phyloP scores from a whole-genome alignment of 2,888 invertebrate species.

The Flexamia atlantica region DNA sequence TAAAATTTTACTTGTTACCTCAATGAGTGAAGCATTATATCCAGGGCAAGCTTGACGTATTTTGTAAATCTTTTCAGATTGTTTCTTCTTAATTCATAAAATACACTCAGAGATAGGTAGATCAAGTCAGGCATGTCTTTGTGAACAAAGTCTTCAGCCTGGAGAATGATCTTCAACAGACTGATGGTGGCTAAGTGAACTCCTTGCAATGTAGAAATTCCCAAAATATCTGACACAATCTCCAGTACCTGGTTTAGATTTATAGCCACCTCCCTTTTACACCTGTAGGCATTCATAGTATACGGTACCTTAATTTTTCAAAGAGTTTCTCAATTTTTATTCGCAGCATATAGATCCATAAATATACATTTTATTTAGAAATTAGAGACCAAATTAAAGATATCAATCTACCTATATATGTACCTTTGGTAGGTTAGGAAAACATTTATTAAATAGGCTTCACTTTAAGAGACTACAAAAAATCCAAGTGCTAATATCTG shows the following conservation, averaged over 20 bases:
- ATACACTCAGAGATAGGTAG: not conserved
- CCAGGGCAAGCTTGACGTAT: not conserved
- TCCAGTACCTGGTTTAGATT: not conserved
- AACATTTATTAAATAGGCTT: too few relatives aligned
- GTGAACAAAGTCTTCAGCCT: not conserved
- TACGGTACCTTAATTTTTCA: too few relatives aligned
- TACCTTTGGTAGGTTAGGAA: too few relatives aligned
- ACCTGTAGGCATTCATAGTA: not conserved
- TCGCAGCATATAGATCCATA: too few relatives aligned
- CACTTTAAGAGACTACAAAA: too few relatives aligned
- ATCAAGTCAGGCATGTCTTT: not conserved
- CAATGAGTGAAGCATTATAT: conserved; percentile 5
- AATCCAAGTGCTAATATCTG: too few relatives aligned
- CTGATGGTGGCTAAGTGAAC: not conserved
- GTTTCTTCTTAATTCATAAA: conserved; percentile 1
- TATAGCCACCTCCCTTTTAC: not conserved
- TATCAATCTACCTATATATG: too few relatives aligned
- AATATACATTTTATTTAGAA: too few relatives aligned
- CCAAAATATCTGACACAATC: not conserved
- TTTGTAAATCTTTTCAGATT: not conserved
- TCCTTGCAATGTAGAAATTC: not conserved
- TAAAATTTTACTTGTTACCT: too few relatives aligned
- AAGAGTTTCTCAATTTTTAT: too few relatives aligned
- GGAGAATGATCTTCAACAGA: not conserved
- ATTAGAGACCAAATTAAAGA: too few relatives aligned